Conservation (phyloP, 2,113 vertebrate species). For the Oncorhynchus nerka region DNA sequence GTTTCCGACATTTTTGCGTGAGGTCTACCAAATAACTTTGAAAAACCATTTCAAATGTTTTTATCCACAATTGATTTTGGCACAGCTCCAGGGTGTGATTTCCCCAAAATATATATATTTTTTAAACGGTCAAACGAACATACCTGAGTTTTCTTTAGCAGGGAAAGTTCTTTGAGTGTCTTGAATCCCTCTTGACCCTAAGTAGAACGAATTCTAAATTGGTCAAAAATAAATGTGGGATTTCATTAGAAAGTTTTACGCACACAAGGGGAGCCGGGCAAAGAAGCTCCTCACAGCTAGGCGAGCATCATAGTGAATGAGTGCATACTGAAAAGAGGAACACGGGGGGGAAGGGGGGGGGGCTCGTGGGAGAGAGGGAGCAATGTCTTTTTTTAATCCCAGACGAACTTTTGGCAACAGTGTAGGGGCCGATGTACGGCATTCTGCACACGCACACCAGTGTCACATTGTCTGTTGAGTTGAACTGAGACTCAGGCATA, state of each 20-base stretch:
- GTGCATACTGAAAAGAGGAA: slow-evolving; percentile 39
- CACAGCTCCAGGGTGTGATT: background rate
- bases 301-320: slow-evolving; percentile 76
- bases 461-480: slow-evolving; percentile 56
- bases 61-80: too few species aligned
- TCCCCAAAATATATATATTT: background rate
- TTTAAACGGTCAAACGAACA: slow-evolving; percentile 31
- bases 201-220: slow-evolving; percentile 32
- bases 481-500: slow-evolving; percentile 27
- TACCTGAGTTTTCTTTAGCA: slow-evolving; percentile 65
- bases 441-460: slow-evolving; percentile 76
- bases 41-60: background rate
- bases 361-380: slow-evolving; percentile 13
- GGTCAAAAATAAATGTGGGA: slow-evolving; percentile 68
- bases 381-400: slow-evolving; percentile 48
- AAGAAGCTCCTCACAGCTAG: slow-evolving; percentile 62
- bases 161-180: slow-evolving; percentile 32
- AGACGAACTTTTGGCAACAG: slow-evolving; percentile 68
- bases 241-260: slow-evolving; percentile 73
- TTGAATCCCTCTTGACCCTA: slow-evolving; percentile 45
- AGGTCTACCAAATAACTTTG: background rate
- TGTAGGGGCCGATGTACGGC: slow-evolving; percentile 36
- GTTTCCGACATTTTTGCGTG: background rate
- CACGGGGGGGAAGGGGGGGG: slow-evolving; percentile 65
- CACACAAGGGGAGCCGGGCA: slow-evolving; percentile 45